These are phyloP conservation scores for Callionymus lyra DNA, from an alignment of 2,113 vertebrate genomes.

Conservation along the genomic window DNA sequence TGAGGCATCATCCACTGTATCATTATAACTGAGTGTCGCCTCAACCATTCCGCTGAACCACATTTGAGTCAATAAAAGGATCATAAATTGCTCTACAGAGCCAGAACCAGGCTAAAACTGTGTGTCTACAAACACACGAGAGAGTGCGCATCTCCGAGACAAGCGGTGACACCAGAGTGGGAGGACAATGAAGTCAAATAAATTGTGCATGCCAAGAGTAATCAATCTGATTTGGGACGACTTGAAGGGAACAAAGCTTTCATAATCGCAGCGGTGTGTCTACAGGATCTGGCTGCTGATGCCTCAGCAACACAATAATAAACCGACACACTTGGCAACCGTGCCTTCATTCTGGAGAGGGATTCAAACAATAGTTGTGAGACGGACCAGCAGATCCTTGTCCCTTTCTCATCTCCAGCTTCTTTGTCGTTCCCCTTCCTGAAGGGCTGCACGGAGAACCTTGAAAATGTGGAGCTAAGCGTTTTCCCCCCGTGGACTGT, in stretches of 20 bases:
- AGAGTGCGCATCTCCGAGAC: no score
- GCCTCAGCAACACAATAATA: constrained; percentile 10
- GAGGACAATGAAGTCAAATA: constrained; percentile 61
- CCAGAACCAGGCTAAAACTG: constrained; percentile 6
- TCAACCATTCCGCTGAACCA: no score
- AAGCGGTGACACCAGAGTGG: constrained; percentile 19
- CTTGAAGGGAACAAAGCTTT: constrained; percentile 46
- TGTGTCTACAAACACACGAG: constrained; percentile 10
- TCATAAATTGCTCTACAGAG: constrained; percentile 7
- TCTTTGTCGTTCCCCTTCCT: constrained; percentile 26
- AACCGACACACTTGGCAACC: constrained; percentile 5
- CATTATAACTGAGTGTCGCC: no score
- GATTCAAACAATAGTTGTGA: not conserved
- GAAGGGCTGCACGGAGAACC: constrained; percentile 25
- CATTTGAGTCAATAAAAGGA: constrained; percentile 6
- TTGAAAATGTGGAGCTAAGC: constrained; percentile 47
- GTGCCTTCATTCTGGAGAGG: constrained; percentile 1
- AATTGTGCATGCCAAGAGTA: constrained; percentile 57
- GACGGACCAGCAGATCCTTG: constrained; percentile 23
- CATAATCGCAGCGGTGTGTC: constrained; percentile 30
- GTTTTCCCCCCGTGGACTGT: constrained; percentile 38
- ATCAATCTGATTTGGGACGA: constrained; percentile 55
- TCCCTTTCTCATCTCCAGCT: constrained; percentile 10
- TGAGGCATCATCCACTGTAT: no score
- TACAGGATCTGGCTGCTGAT: constrained; percentile 16